phyloP scores from a whole-genome alignment of 2,888 invertebrate species.

The Ophion obscuratus region DNA sequence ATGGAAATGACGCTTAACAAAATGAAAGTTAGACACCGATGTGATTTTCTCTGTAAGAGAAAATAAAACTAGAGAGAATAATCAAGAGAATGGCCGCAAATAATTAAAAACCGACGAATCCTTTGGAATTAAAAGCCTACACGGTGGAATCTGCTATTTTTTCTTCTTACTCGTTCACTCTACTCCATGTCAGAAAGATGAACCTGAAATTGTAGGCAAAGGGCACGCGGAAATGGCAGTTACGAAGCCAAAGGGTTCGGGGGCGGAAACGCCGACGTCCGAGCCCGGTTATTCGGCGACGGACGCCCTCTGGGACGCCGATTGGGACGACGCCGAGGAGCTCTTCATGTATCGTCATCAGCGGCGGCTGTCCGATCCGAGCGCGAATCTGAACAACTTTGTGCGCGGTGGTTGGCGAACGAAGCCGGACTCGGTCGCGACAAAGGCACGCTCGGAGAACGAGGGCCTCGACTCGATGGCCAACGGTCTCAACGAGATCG shows the following conservation, averaged over 20 bases:
- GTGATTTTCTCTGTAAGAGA: too few species aligned
- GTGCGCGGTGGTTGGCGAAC: slow-evolving; percentile 93
- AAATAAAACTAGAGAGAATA: too few species aligned
- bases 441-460: slow-evolving; percentile 94
- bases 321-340: slow-evolving; percentile 95
- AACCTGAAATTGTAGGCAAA: slow-evolving; percentile 85
- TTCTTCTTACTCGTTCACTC: background rate
- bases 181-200: background rate
- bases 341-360: slow-evolving; percentile 93
- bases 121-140: too few species aligned
- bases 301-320: slow-evolving; percentile 93
- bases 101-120: too few species aligned
- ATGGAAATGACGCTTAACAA: too few species aligned
- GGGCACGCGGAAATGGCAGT: slow-evolving; percentile 99
- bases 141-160: too few species aligned
- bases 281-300: slow-evolving; percentile 94
- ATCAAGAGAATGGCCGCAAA: too few species aligned
- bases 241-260: slow-evolving; percentile 95
- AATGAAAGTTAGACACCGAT: too few species aligned
- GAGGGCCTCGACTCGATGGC: slow-evolving; percentile 95
- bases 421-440: slow-evolving; percentile 85
- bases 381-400: slow-evolving; percentile 94
- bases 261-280: slow-evolving; percentile 97
- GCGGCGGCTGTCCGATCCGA: slow-evolving; percentile 96
- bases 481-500: slow-evolving; percentile 94